Conservation (phyloP, 2,888 invertebrate genomes). For the Campopleginae sp. region DNA sequence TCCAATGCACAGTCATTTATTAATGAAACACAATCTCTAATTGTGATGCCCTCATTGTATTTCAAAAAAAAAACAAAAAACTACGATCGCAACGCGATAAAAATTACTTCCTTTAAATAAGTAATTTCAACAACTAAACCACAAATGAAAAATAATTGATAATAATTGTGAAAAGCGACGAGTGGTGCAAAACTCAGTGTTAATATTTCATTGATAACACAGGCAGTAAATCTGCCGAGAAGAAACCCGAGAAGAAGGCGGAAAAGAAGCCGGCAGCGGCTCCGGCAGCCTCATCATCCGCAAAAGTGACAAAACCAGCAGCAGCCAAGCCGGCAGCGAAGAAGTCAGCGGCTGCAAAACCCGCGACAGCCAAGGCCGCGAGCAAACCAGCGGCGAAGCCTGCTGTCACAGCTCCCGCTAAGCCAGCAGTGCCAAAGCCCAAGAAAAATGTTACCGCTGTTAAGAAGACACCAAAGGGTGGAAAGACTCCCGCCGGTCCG, state of each 20-base stretch:
- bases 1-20: neutral
- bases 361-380: slow-evolving; percentile 72
- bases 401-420: slow-evolving; percentile 77
- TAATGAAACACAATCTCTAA: neutral
- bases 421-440: slow-evolving; percentile 82
- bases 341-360: slow-evolving; percentile 79
- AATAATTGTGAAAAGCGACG: neutral
- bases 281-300: slow-evolving; percentile 77
- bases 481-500: slow-evolving; percentile 85
- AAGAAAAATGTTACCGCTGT: slow-evolving; percentile 85
- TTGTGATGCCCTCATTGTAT: neutral
- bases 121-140: no score
- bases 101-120: neutral
- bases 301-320: slow-evolving; percentile 80
- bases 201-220: slow-evolving; percentile 72
- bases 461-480: slow-evolving; percentile 83
- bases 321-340: slow-evolving; percentile 81
- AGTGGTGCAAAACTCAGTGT: neutral
- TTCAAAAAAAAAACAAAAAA: neutral
- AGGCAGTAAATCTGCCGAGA: slow-evolving; percentile 82
- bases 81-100: neutral
- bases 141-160: neutral
- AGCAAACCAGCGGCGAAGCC: slow-evolving; percentile 79
- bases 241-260: slow-evolving; percentile 86
- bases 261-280: slow-evolving; percentile 83